These are phyloP conservation scores for Tenthredo mesomela DNA, from an alignment of 2,888 invertebrate species.

Conservation along the genomic window DNA sequence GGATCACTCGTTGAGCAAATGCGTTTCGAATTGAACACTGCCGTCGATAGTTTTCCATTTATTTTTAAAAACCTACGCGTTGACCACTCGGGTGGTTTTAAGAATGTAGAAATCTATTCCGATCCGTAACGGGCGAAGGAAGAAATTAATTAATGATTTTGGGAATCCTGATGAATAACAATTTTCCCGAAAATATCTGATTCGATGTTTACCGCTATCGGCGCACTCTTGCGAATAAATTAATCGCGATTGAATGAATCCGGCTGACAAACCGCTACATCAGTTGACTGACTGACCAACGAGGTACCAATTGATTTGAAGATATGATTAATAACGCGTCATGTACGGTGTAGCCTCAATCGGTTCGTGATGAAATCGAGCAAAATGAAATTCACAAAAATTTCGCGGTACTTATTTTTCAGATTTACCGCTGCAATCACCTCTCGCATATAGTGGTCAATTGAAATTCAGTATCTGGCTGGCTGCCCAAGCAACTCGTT, in stretches of 20 bases:
- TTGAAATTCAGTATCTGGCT: conserved; percentile 36
- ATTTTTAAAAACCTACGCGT: conserved; percentile 13
- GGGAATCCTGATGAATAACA: conserved; percentile 29
- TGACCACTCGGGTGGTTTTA: conserved; percentile 11
- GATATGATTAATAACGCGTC: conserved; percentile 5
- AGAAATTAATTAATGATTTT: conserved; percentile 22
- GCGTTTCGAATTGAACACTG: conserved; percentile 72
- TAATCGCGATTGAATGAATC: not conserved
- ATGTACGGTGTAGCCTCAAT: not conserved
- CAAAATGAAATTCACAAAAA: conserved; percentile 11
- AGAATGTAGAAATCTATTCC: not conserved
- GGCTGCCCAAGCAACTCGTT: conserved; percentile 60
- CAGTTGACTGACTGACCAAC: conserved; percentile 11
- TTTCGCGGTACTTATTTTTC: conserved; percentile 27
- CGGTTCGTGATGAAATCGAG: conserved; percentile 1
- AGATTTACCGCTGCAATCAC: conserved; percentile 32
- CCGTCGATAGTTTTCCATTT: conserved; percentile 68
- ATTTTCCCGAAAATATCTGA: not conserved
- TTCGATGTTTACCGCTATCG: conserved; percentile 10
- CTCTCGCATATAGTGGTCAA: conserved; percentile 16
- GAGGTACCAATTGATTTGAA: not conserved
- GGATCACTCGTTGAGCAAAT: conserved; percentile 65
- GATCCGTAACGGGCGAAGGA: not conserved
- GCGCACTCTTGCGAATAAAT: not conserved
- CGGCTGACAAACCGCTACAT: not conserved